phyloP scores from a whole-genome alignment of 1,140 invertebrate genomes.

The Thaumetopoea pityocampa region DNA sequence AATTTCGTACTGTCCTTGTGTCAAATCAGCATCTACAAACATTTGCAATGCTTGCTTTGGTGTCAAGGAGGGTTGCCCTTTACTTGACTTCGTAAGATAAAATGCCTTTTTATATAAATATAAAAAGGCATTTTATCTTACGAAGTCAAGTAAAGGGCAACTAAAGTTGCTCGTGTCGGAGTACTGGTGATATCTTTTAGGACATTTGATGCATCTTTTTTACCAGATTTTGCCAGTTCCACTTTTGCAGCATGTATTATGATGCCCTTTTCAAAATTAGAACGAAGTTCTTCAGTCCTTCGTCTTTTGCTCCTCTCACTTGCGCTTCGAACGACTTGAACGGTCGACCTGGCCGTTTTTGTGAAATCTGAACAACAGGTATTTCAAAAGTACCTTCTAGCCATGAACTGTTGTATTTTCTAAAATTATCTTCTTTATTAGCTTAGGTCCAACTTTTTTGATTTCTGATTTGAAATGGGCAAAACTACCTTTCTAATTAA shows the following conservation, averaged over 20 bases:
- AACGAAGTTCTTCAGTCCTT: too few species aligned
- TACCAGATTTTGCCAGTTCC: slow-evolving; percentile 15
- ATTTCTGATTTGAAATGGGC: too few species aligned
- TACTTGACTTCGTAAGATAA: slow-evolving; percentile 1
- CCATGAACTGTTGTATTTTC: too few species aligned
- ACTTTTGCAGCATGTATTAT: slow-evolving; percentile 26
- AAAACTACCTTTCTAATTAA: too few species aligned
- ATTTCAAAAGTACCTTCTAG: too few species aligned
- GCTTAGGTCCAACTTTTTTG: too few species aligned
- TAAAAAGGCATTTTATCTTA: slow-evolving; percentile 19
- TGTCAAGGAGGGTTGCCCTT: too few species aligned
- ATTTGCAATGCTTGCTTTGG: neutral
- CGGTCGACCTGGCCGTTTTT: too few species aligned
- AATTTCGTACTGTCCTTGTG: slow-evolving; percentile 14
- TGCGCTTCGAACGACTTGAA: too few species aligned
- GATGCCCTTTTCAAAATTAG: slow-evolving; percentile 19
- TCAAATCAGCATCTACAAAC: slow-evolving; percentile 7
- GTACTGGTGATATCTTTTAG: slow-evolving; percentile 24
- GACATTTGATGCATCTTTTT: slow-evolving; percentile 18
- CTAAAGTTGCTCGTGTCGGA: slow-evolving; percentile 28
- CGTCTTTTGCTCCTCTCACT: too few species aligned
- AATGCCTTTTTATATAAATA: slow-evolving; percentile 32
- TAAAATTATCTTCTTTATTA: too few species aligned
- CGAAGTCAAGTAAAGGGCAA: neutral
- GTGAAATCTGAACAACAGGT: too few species aligned